phyloP scores from a whole-genome alignment of 2,797 vertebrate species.

The Hipposideros larvatus region DNA sequence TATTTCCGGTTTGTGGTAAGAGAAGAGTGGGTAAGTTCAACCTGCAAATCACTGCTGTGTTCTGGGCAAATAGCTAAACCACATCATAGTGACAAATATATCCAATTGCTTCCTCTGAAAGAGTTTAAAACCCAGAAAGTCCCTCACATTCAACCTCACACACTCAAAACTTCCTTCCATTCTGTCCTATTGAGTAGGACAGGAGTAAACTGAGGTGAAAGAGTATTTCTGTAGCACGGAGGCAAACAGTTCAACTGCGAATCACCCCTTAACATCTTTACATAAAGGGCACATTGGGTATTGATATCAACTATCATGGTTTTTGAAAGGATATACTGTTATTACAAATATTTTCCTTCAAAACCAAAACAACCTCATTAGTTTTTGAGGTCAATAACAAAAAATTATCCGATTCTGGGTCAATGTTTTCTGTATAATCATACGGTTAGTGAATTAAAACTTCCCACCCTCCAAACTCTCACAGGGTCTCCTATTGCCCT shows the following conservation, averaged over 20 bases:
- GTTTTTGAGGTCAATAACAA: background rate
- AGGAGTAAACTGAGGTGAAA: background rate
- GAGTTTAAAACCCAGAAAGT: no score
- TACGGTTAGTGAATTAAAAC: slow-evolving; percentile 38
- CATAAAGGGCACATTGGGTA: background rate
- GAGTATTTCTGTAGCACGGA: background rate
- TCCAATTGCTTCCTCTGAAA: background rate
- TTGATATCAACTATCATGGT: background rate
- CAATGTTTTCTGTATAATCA: background rate
- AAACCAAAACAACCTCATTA: background rate
- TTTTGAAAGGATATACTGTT: background rate
- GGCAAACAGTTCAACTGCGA: background rate
- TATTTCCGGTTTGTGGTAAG: background rate
- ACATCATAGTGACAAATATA: background rate
- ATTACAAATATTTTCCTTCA: slow-evolving; percentile 27
- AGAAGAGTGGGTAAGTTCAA: background rate
- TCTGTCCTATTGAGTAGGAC: background rate
- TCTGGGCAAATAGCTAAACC: background rate
- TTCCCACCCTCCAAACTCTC: background rate
- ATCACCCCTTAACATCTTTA: background rate
- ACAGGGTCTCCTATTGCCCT: slow-evolving; percentile 35
- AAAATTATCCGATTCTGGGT: background rate
- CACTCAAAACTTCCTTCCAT: background rate
- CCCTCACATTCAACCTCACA: background rate
- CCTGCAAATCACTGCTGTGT: background rate